Evolutionary conservation across 2,888 invertebrate genomes (phyloP), one percentile per base, ranked within the genome.

Genomic region (Pollenia griseotomentosa): DNA sequence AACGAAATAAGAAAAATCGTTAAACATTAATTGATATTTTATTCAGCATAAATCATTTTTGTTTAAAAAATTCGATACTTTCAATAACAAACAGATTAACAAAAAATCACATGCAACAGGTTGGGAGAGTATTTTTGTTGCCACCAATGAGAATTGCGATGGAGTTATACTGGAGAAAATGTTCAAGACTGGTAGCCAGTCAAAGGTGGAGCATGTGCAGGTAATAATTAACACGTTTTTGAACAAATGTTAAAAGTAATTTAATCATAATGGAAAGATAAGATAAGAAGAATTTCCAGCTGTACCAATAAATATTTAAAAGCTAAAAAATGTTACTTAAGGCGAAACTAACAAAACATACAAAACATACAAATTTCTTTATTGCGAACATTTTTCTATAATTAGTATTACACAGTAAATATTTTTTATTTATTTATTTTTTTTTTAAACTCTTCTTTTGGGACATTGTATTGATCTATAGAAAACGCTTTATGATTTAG

Each of bases 11-110:
- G 48, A 33, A 57, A 44, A 1, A n/a, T 11, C 11, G 55, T n/a
- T n/a, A 65, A 44, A 19, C 75, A 53, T 44, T 77, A 65, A 77
- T 77, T 77, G 65, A 44, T 55, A 55, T 65, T 77, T 77, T 55
- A 53, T 44, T 23, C 9, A 74, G 7, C 44, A 79, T 79, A 74
- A 84, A 84, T 79, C 66, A 73, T 48, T n/a, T 65, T 83, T 51
- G 12, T 6, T 65, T 0, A 40, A 63, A 63, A 71, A 66, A 78
- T 73, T 23, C 16, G 6, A 73, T 74, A 68, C 44, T 59, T 53
- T 59, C 44, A 71, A 63, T 53, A 53, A 11, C 11, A 40, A 78
- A 63, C 42, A 44, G 7, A 16, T 3, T 46, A 44, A 51, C 16
- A 53, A 53, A 2, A 70, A 63, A 42, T 9, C 12, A 63, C 40